These are phyloP conservation scores for Nebria ingens DNA, from an alignment of 1,140 invertebrate species.

Conservation along the genomic window DNA sequence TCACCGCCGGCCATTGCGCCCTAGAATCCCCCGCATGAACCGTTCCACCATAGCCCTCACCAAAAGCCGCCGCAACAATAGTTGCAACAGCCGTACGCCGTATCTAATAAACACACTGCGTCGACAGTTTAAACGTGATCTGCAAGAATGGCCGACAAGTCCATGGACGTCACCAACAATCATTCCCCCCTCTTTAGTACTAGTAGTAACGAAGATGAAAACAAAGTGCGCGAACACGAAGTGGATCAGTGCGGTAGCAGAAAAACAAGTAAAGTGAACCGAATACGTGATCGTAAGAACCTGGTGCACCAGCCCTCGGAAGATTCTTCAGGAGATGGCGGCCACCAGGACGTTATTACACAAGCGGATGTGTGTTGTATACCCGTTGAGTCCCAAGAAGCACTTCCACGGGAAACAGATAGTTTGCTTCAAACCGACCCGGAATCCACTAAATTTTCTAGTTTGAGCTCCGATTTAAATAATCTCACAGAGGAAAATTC, in stretches of 20 bases:
- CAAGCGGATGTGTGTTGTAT: background rate
- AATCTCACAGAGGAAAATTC: too few relatives aligned
- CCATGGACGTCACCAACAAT: slow-evolving; percentile 18
- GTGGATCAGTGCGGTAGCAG: background rate
- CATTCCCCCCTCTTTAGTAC: too few relatives aligned
- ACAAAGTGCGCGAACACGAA: background rate
- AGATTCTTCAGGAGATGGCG: background rate
- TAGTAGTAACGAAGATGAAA: too few relatives aligned
- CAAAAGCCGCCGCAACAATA: slow-evolving; percentile 17
- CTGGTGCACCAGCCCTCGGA: background rate
- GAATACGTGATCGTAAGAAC: background rate
- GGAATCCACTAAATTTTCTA: too few relatives aligned
- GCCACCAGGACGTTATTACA: background rate
- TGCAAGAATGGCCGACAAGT: slow-evolving; percentile 30
- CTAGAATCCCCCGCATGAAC: slow-evolving; percentile 27
- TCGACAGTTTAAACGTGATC: slow-evolving; percentile 30
- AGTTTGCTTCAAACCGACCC: background rate
- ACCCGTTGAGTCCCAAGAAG: too few relatives aligned
- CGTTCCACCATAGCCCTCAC: slow-evolving; percentile 11
- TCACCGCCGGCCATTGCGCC: slow-evolving; percentile 16
- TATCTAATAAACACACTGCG: too few relatives aligned
- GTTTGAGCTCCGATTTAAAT: too few relatives aligned
- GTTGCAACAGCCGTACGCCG: too few relatives aligned
- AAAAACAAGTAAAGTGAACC: slow-evolving; percentile 10
- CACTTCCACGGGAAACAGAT: too few relatives aligned